Conservation (phyloP, 2,113 vertebrate species). For the Montifringilla adamsi region DNA sequence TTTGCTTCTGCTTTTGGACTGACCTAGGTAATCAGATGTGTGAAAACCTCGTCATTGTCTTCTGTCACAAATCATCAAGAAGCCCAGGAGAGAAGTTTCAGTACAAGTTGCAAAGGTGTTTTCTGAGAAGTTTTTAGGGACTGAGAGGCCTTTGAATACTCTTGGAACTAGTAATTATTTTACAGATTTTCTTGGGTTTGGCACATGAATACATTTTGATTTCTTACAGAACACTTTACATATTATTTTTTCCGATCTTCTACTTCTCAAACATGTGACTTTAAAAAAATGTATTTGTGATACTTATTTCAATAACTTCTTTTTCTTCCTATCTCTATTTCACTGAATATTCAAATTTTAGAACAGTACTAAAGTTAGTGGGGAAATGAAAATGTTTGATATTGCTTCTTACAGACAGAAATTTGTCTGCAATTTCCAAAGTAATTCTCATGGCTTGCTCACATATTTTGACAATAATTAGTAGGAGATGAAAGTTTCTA, state of each 20-base stretch:
- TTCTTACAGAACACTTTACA: not conserved
- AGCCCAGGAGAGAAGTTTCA: not conserved
- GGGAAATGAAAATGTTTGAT: not conserved
- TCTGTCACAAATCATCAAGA: not conserved
- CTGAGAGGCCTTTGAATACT: not conserved
- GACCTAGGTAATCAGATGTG: fast-evolving
- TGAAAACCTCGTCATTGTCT: not conserved
- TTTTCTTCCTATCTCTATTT: not conserved
- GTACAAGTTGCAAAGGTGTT: not conserved
- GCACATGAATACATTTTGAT: not conserved
- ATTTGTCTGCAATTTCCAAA: not conserved
- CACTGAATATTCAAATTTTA: not conserved
- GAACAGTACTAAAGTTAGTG: not conserved
- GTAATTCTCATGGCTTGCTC: not conserved
- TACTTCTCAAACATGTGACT: not conserved
- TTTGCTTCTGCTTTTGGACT: not conserved
- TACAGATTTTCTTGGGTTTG: not conserved
- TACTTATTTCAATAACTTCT: not conserved
- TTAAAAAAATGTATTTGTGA: not conserved
- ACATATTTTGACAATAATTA: not conserved
- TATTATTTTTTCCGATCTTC: not conserved
- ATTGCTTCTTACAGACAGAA: not conserved
- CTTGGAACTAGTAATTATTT: not conserved
- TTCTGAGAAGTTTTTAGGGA: not conserved
- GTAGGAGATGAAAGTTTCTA: not conserved